Percentiles rank a stretch among this genome's conserved stretches.
Conservation (phyloP, 2,113 vertebrate genomes). For the Laticauda colubrina region DNA sequence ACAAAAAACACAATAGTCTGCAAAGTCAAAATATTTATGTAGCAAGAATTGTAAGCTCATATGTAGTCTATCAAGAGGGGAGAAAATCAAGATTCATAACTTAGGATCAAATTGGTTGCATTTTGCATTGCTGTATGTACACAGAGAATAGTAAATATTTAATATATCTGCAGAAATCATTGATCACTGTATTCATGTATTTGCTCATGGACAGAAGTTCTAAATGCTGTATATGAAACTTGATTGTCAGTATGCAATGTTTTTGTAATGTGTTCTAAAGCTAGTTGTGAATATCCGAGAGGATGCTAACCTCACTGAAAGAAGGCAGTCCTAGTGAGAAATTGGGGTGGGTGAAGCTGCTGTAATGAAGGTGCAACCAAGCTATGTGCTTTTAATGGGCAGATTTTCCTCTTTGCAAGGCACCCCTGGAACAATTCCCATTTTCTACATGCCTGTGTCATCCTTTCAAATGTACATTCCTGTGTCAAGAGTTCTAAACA, state of each 20-base stretch:
- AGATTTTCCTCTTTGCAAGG: not conserved
- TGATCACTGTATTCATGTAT: not conserved
- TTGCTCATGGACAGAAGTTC: not conserved
- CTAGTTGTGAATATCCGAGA: not conserved
- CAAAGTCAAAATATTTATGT: not conserved
- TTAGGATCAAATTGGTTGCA: not conserved
- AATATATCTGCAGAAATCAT: not conserved
- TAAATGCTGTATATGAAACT: not conserved
- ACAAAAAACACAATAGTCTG: not conserved
- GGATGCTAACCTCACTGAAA: not conserved
- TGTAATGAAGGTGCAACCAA: not conserved
- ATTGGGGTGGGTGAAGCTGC: not conserved
- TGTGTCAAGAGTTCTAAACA: not conserved
- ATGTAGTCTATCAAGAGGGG: not conserved
- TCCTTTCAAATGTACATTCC: not conserved
- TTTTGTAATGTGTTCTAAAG: not conserved
- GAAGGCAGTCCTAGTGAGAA: not conserved
- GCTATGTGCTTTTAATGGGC: not conserved
- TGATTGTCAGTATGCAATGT: not conserved
- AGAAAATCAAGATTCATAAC: not conserved
- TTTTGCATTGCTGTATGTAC: not conserved
- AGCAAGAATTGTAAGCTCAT: not conserved
- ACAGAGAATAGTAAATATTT: not conserved
- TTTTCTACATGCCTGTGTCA: not conserved
- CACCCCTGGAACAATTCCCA: not conserved